phyloP scores from a whole-genome alignment of 1,140 invertebrate genomes.

The Ostrea edulis region DNA sequence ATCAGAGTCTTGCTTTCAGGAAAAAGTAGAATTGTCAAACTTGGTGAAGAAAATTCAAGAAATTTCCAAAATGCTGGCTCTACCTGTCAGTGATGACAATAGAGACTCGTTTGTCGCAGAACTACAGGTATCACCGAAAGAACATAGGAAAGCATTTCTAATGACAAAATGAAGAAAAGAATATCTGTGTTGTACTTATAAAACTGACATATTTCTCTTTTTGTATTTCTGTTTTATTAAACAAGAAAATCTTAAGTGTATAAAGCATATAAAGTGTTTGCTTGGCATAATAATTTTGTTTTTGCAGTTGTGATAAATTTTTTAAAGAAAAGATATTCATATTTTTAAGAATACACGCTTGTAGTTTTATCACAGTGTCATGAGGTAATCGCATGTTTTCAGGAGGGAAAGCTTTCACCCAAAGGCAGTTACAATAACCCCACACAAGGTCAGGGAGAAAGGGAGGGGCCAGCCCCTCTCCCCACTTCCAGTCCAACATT shows the following conservation, averaged over 20 bases:
- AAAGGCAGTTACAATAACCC: background rate
- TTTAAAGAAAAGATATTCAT: no score
- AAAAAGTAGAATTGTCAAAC: constrained; percentile 67
- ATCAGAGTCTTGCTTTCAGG: constrained; percentile 60
- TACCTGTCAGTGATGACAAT: constrained; percentile 56
- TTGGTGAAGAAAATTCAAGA: constrained; percentile 68
- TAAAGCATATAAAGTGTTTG: background rate
- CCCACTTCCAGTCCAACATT: background rate
- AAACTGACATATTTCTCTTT: no score
- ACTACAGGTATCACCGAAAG: background rate
- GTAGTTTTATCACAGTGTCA: background rate
- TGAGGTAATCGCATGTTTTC: background rate
- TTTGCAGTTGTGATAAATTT: no score
- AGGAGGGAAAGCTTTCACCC: constrained; percentile 13
- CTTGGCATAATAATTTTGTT: background rate
- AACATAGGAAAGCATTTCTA: background rate
- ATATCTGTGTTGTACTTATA: no score
- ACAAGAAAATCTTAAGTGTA: background rate
- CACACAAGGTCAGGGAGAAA: background rate
- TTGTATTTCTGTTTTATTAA: background rate
- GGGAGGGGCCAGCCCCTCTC: background rate
- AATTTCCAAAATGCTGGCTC: constrained; percentile 61
- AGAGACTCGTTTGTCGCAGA: constrained; percentile 34
- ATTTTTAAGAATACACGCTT: no score
- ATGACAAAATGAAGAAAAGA: no score